Evolutionary conservation across 2,797 vertebrate genomes (phyloP), one percentile per base, ranked within the genome.

Genomic region (Enteromius paludinosus): DNA sequence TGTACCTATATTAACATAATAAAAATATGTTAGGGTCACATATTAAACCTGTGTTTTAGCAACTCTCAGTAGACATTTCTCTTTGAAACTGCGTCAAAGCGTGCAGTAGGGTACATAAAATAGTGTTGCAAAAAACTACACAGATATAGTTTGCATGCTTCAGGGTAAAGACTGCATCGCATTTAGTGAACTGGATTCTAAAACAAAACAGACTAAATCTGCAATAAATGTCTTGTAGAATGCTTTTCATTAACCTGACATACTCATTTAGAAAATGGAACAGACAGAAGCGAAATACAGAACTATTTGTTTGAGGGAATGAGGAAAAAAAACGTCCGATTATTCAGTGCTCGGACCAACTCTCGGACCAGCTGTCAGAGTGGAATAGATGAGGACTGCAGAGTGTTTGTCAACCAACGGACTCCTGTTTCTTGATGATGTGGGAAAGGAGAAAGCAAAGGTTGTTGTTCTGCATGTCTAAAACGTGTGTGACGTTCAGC

Each of bases 191-290:
- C 4, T 71, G 23, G 41, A 47, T 45, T 18, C 15, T 47, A 70
- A 70, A 70, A 70, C 54, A 38, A 59, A 56, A 23, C 15, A 45
- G 25, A 77, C 17, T 64, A 18, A 30, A 77, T 45, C 9, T 45
- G 17, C 47, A 47, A 64, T 62, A 18, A 43, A 62, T 77, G 15
- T 47, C 23, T 28, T 62, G 15, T 20, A 18, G 47, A 10, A 77
- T 62, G 20, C 38, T 62, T 64, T 52, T 28, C 47, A 72, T 33
- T 33, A 52, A 72, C 20, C 17, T 72, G 45, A 33, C 4, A 28
- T 17, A 8, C 68, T 25, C 43, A 25, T 35, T 52, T 47, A 73
- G 11, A 54, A 54, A 35, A 11, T 35, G 18, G 56, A 76, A 62
- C 7, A 11, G n/a, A 76, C 74, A 62, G 23, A 28, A 62, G 3